Evolutionary conservation across 2,797 vertebrate species (phyloP), one percentile per base, ranked within the genome.

Genomic region (Poeciliopsis presidionis): DNA sequence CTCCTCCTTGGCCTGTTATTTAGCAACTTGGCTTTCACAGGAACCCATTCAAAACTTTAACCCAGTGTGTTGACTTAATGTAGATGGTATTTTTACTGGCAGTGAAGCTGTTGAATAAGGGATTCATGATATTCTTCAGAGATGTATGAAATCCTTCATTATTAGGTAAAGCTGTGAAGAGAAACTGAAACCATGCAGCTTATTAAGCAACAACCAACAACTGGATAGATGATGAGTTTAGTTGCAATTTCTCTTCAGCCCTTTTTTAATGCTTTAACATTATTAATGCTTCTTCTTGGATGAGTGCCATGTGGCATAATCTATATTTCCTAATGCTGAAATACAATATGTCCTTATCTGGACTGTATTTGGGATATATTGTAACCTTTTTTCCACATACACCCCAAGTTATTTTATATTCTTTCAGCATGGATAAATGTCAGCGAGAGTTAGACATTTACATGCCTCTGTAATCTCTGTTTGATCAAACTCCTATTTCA

Each of bases 1-100:
- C 67, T 74, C 79, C 73, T 73, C 47, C 45, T 53, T 30, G 11
- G 72, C 67, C 71, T 85, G 80, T 81, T 81, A 82, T 85, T 87
- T 87, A 89, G 90, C 86, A 88, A 65, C 86, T 36, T 45, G 12
- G 25, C 73, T 85, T 90, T 86, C 86, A 82, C 72, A 80, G 53
- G 81, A 87, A 82, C 61, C 30, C 11, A 43, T 82, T 87, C 91
- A 93, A 94, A 93, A 93, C 94, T 94, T 39, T 91, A 94, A 83
- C 78, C 78, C 65, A 79, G 81, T 30, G 71, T 0, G 71, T 84
- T 75, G 76, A 89, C 90, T 79, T 83, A 16, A 57, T 41, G 33
- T 65, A 84, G 81, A 77, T 28, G 69, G 76, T 84, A 82, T 86
- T 69, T 74, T 75, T 72, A 76, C 72, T 72, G 80, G 75, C 2